These are phyloP conservation scores for Chloroclysta siterata DNA, from an alignment of 2,888 invertebrate species.

Conservation along the genomic window DNA sequence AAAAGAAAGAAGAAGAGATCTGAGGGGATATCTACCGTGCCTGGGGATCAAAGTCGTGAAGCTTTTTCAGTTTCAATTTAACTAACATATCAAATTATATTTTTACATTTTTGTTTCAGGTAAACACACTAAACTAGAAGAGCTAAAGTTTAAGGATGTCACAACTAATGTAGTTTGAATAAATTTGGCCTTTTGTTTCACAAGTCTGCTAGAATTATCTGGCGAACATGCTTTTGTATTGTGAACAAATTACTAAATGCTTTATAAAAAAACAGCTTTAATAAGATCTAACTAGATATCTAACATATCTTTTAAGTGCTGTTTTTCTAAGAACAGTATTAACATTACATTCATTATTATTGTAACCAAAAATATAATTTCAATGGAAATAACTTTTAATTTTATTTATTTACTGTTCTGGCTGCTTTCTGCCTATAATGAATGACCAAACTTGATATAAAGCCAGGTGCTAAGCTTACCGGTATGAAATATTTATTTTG, in stretches of 20 bases:
- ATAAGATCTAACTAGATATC: constrained; percentile 19
- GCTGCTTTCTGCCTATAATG: constrained; percentile 7
- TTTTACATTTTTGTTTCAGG: constrained; percentile 68
- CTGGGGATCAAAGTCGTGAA: too few species aligned
- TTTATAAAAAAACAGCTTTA: constrained; percentile 12
- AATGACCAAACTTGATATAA: constrained; percentile 16
- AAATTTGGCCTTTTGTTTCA: constrained; percentile 18
- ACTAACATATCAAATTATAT: too few species aligned
- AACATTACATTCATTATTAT: constrained; percentile 11
- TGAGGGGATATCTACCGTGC: too few species aligned
- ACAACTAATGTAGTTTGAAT: constrained; percentile 35
- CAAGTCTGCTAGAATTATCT: constrained; percentile 2
- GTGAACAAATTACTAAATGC: constrained; percentile 4
- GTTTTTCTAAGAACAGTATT: constrained; percentile 24
- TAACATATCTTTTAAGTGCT: constrained; percentile 9
- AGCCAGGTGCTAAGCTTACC: constrained; percentile 14
- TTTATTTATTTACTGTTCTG: constrained; percentile 11
- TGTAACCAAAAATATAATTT: constrained; percentile 24
- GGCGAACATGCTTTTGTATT: constrained; percentile 1
- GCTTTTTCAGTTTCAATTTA: too few species aligned
- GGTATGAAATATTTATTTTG: constrained; percentile 38
- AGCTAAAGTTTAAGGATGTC: constrained; percentile 20
- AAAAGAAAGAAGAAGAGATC: too few species aligned
- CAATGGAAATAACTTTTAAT: constrained; percentile 21
- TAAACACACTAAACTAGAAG: constrained; percentile 78